Evolutionary conservation across 2,888 invertebrate species (phyloP).

Genomic region (Melinopterus prodromus): DNA sequence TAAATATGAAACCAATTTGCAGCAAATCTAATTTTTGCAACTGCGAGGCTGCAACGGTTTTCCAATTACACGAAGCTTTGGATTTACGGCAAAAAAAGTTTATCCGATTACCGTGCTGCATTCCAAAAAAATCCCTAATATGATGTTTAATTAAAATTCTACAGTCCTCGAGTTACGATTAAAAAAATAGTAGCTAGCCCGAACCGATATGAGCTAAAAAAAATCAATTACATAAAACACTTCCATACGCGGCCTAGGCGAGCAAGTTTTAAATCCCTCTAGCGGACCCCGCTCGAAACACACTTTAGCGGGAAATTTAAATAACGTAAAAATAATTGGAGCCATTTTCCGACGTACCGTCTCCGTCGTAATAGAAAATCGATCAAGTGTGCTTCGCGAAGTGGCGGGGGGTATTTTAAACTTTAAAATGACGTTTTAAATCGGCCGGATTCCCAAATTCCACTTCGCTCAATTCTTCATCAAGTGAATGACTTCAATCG

Average conservation of each 20-base stretch:
- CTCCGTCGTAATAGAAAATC: not conserved
- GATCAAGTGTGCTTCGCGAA: not conserved
- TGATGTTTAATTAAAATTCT: not conserved
- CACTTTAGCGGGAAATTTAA: not conserved
- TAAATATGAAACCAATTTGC: too few relatives aligned
- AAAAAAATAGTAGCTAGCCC: not conserved
- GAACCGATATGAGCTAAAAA: not conserved
- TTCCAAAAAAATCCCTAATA: not conserved
- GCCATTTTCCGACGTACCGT: not conserved
- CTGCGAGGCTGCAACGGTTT: too few relatives aligned
- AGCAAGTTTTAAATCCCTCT: not conserved
- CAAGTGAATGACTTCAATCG: conserved; percentile 32
- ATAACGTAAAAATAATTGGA: not conserved
- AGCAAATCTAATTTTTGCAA: too few relatives aligned
- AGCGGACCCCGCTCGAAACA: not conserved
- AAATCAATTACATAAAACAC: not conserved
- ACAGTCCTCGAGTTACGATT: not conserved
- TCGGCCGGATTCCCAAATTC: not conserved
- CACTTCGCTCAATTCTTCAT: conserved; percentile 14
- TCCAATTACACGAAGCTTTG: too few relatives aligned
- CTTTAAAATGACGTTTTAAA: not conserved
- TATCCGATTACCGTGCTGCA: too few relatives aligned
- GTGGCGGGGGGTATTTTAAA: not conserved
- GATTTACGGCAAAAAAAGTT: too few relatives aligned
- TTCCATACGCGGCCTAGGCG: not conserved